phyloP scores from a whole-genome alignment of 2,113 vertebrate species.

The Eudyptes chrysolophus region DNA sequence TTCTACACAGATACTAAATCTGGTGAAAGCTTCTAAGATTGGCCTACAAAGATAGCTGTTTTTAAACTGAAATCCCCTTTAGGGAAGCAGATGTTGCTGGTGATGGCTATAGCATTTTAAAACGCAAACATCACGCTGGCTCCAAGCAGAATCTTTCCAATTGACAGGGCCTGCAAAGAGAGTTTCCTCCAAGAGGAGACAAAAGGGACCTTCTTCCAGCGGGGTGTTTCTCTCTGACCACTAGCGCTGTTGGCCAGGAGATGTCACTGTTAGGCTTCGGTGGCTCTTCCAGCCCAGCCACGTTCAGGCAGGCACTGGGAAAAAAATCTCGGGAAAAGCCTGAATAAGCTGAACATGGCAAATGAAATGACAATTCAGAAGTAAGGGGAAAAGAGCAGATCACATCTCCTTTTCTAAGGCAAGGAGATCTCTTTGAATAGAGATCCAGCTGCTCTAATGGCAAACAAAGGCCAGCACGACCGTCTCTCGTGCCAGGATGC shows the following conservation, averaged over 20 bases:
- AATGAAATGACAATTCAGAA: neutral
- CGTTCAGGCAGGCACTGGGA: neutral
- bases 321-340: neutral
- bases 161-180: neutral
- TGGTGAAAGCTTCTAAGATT: neutral
- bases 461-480: neutral
- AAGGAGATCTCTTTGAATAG: neutral
- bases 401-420: neutral
- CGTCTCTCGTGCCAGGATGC: neutral
- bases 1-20: neutral
- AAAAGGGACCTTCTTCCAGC: neutral
- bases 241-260: conserved; percentile 26
- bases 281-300: neutral
- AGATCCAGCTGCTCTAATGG: neutral
- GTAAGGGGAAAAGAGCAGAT: neutral
- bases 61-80: neutral
- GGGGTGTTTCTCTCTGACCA: neutral
- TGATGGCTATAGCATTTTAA: neutral
- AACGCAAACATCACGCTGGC: neutral
- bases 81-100: neutral
- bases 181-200: neutral
- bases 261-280: conserved; percentile 53
- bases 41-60: neutral
- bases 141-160: neutral
- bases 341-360: neutral